Base-by-base conservation (phyloP, 2,888 invertebrate genomes). In the Stenichneumon culpator region DNA sequence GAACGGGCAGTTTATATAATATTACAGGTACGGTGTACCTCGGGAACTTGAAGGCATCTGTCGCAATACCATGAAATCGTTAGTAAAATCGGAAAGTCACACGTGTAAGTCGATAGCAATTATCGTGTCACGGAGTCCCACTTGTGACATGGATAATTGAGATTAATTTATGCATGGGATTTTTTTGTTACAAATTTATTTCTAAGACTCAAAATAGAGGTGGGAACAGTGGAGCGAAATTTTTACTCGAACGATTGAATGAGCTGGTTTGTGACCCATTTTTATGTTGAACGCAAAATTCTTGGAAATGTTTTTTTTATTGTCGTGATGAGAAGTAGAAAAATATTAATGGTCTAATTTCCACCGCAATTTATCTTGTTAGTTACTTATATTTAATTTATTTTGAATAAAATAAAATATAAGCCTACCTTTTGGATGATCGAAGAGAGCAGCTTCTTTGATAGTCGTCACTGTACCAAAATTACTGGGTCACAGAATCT, bases 1-100 rank as follows among this genome's bases (percentile, higher is more conserved):
- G 63, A 70, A 72, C 69, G 47, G 74, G 73, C 50, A 75, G 82
- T 69, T 84, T 84, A 84, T 84, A 67, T 84, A 84, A 84, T 70
- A 25, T 50, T 79, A 70, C 82, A 69, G 67, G 82, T 84, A 44
- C 82, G 69, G 54, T 36, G 79, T 19, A 65, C 25, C 47, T 65
- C 14, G 68, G 44, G 25, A 74, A 39, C 82, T 70, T 74, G 54
- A 25, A 73, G 54, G 79, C 36, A 74, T 57, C 52, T 50, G 16
- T 57, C 28, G 47, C 57, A n/a, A 65, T 25, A 44, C n/a, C 57
- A 39, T 50, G 44, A 32, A 60, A 74, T 74, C 1, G 16, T 72
- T 36, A 39, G 16, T 63, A 5, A 4, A 63, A 63, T 63, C 32
- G 32, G 28, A 63, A 63, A 7, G 32, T 32, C 63, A 32, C 63